A percentile compares a stretch with the other conserved stretches of the same genome.
Evolutionary conservation across 2,113 vertebrate species (phyloP).

Genomic region (Saguinus midas): DNA sequence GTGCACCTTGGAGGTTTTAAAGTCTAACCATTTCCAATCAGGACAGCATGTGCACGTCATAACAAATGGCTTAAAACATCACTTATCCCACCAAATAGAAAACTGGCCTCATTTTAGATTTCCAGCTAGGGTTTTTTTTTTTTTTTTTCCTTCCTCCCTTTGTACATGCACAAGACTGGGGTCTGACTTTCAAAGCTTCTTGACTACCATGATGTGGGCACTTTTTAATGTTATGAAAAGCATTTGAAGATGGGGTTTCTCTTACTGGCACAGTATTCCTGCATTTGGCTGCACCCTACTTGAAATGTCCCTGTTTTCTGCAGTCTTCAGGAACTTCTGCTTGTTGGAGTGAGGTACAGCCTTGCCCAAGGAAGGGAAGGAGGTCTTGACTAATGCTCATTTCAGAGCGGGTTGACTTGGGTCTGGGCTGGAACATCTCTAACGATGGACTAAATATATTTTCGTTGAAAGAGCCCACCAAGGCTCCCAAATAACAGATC

Average conservation of each 20-base stretch:
- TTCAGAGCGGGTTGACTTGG: background rate
- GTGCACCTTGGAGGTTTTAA: background rate
- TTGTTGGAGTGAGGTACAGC: background rate
- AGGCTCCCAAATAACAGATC: background rate
- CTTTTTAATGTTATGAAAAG: background rate
- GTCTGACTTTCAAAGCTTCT: background rate
- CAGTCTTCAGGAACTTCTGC: background rate
- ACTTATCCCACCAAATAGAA: background rate
- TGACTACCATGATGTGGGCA: background rate
- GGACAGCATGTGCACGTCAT: rapidly evolving
- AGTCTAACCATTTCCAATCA: background rate
- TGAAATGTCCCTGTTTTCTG: background rate
- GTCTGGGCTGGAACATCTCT: background rate
- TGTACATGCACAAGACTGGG: too few relatives aligned
- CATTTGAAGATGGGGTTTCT: background rate
- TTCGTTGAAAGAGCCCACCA: background rate
- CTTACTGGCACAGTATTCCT: background rate
- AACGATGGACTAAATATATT: background rate
- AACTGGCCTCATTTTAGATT: background rate
- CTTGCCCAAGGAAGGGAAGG: background rate
- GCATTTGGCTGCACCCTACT: background rate
- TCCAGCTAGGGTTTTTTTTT: background rate
- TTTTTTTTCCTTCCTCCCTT: background rate
- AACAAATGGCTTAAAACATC: background rate
- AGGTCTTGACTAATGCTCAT: background rate